Percentiles rank a stretch among this genome's conserved stretches.
phyloP scores from a whole-genome alignment of 2,113 vertebrate species.

The Phyllostomus discolor region DNA sequence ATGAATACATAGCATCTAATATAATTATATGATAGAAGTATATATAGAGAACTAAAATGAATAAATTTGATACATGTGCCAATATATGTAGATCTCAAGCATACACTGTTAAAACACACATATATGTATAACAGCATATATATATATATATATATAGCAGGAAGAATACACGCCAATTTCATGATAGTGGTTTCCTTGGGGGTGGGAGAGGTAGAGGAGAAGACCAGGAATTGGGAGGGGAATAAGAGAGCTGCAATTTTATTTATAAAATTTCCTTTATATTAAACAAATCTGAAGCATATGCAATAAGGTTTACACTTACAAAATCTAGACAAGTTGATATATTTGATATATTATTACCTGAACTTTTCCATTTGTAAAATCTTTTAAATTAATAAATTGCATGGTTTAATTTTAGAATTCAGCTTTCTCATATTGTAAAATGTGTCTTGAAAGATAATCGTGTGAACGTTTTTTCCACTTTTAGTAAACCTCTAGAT shows the following conservation, averaged over 20 bases:
- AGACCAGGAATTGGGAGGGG: background rate
- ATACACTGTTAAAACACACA: background rate
- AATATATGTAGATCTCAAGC: background rate
- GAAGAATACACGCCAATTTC: background rate
- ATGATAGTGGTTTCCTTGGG: background rate
- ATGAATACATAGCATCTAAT: background rate
- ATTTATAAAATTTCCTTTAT: background rate
- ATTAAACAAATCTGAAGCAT: background rate
- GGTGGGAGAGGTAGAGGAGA: background rate
- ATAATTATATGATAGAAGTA: background rate
- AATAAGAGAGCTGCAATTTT: background rate
- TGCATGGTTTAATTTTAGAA: constrained; percentile 28
- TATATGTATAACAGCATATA: too few relatives aligned
- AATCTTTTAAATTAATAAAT: constrained; percentile 5
- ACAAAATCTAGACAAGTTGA: background rate
- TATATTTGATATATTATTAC: background rate
- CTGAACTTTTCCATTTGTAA: constrained; percentile 6
- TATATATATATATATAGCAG: too few relatives aligned
- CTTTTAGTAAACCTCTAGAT: constrained; percentile 83
- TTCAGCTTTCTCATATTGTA: constrained; percentile 20
- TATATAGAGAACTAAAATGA: background rate
- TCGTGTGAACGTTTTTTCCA: constrained; percentile 58
- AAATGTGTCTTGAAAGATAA: constrained; percentile 40
- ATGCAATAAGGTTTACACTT: constrained; percentile 3
- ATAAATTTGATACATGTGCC: background rate